These are phyloP conservation scores for Scaptomyza hsui DNA, from an alignment of 1,140 invertebrate genomes.

Conservation along the genomic window DNA sequence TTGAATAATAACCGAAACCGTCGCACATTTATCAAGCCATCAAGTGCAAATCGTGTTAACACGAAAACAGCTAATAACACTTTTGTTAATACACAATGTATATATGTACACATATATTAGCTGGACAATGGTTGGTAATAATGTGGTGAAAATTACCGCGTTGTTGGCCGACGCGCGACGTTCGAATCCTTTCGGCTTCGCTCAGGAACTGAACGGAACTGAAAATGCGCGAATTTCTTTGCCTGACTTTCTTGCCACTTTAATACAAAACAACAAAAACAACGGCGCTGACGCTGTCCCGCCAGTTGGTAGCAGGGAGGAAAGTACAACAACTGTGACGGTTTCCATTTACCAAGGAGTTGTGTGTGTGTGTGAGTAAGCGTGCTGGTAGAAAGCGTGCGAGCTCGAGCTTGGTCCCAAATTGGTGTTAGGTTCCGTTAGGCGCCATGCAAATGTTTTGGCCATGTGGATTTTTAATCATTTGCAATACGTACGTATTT, in stretches of 20 bases:
- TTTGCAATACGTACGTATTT: conserved; percentile 25
- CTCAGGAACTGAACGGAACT: conserved; percentile 64
- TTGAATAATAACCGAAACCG: not conserved
- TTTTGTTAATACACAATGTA: not conserved
- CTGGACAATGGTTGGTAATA: conserved; percentile 9
- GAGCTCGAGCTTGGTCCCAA: conserved; percentile 61
- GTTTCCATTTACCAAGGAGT: conserved; percentile 79
- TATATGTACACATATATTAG: not conserved
- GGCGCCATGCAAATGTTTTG: conserved; percentile 63
- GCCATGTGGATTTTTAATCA: conserved; percentile 55
- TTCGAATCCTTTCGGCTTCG: conserved; percentile 80
- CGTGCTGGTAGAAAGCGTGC: conserved; percentile 53
- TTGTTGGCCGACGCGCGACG: conserved; percentile 61
- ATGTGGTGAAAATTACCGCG: conserved; percentile 60
- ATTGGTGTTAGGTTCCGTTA: conserved; percentile 74
- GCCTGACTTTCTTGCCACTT: conserved; percentile 68
- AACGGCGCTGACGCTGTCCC: conserved; percentile 44
- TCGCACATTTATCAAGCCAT: not conserved
- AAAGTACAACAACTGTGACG: conserved; percentile 75
- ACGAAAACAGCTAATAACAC: not conserved
- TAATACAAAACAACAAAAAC: conserved; percentile 48
- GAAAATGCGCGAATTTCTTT: conserved; percentile 78
- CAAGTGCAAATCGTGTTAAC: not conserved
- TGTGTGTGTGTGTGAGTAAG: conserved; percentile 37
- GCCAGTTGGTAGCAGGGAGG: conserved; percentile 19